Base-by-base conservation (phyloP, 2,888 invertebrate genomes). In the Drosophila buzzatii region DNA sequence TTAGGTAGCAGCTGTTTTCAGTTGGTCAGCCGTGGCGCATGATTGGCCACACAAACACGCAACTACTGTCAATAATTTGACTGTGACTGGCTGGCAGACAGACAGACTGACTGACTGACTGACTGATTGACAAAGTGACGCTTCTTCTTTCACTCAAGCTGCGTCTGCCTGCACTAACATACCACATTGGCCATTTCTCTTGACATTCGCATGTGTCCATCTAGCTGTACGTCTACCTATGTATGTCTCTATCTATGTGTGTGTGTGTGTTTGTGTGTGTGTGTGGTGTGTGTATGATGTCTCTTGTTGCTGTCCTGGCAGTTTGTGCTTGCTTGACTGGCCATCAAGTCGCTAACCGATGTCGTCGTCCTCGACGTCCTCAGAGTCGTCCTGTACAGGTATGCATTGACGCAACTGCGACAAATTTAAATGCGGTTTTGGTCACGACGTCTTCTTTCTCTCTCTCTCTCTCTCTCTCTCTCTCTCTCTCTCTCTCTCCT, bases 51-150 rank as follows among this genome's bases (percentile, higher is more conserved):
- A 91, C 83, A 90, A 86, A 85, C 90, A 90, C 91, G 91, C 91
- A 91, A 91, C 91, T 91, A 86, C 89, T 91, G 90, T 90, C 89
- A 91, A 90, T 91, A 90, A 87, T 89, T 87, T 87, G 82, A 89
- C 90, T 89, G 86, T 79, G 90, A 90, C 74, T 87, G 90, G 82
- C 81, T 73, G 49, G 31, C 49, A 14, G 52, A 31, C 23, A 3
- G 82, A 79, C 82, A 10, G 33, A 3, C 33, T 33, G 33, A 3
- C 33, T 33, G 72, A 27, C 27, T 27, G 44, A 47, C 35, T 33
- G 52, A 20, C 52, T 33, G 52, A 37, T 52, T 33, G 82, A 84
- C 82, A 76, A 79, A 76, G 66, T 78, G 82, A 77, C 84, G 73
- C 35, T 35, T 14, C 53, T 58, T 63, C 55, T 62, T 55, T 55